A percentile compares a stretch with the other conserved stretches of the same genome.
These are phyloP conservation scores for Monopterus albus DNA, from an alignment of 2,113 vertebrate species.

Conservation along the genomic window DNA sequence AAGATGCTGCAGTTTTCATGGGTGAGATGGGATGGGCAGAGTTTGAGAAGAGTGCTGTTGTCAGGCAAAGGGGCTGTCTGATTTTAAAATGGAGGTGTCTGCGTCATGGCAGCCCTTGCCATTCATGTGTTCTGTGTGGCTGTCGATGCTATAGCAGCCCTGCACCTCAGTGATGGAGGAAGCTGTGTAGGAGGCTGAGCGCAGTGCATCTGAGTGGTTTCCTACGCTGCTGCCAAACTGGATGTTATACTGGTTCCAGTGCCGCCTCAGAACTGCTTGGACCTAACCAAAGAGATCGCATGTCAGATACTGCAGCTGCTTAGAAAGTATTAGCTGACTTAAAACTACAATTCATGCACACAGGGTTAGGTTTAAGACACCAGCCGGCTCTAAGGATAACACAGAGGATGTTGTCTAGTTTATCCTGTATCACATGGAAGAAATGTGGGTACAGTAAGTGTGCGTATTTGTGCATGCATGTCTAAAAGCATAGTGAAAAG, in stretches of 20 bases:
- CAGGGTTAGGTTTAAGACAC: too few relatives aligned
- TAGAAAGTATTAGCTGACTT: not conserved
- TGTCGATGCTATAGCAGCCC: conserved; percentile 90
- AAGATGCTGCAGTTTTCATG: conserved; percentile 29
- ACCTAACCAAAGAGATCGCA: conserved; percentile 81
- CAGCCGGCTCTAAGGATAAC: not conserved
- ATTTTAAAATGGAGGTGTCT: conserved; percentile 83
- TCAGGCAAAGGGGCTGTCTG: conserved; percentile 88
- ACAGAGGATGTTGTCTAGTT: conserved; percentile 1
- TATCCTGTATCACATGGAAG: not conserved
- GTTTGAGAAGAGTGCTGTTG: not conserved
- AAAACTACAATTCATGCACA: too few relatives aligned
- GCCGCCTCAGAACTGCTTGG: conserved; percentile 90
- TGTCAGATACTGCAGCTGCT: not conserved
- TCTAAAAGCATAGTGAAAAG: not conserved
- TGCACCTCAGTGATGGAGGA: conserved; percentile 92
- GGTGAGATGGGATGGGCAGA: not conserved
- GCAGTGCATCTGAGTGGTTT: conserved; percentile 88
- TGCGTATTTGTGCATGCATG: not conserved
- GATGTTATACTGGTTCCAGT: conserved; percentile 95
- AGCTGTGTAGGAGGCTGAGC: conserved; percentile 94
- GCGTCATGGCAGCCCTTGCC: conserved; percentile 90
- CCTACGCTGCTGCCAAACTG: conserved; percentile 91
- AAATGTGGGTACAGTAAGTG: conserved; percentile 7
- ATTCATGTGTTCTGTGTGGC: conserved; percentile 90